A percentile compares a stretch with the other conserved stretches of the same genome.
phyloP scores from a whole-genome alignment of 1,140 invertebrate species.

The Lordiphosa mommai region DNA sequence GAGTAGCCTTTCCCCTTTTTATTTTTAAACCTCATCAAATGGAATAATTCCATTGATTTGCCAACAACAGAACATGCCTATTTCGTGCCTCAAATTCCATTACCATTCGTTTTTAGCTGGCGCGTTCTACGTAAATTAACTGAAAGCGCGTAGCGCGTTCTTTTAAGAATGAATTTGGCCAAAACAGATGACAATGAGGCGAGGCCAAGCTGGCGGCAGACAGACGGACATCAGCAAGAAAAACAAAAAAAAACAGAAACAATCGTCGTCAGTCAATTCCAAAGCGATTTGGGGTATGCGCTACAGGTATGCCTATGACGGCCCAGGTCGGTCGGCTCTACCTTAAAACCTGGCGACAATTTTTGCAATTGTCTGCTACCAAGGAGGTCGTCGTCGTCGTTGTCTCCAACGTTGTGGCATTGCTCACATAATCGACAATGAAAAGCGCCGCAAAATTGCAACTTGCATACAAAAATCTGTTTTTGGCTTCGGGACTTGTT shows the following conservation, averaged over 20 bases:
- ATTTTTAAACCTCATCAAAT: constrained; percentile 34
- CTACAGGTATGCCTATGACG: constrained; percentile 70
- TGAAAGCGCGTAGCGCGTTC: constrained; percentile 3
- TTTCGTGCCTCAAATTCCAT: constrained; percentile 39
- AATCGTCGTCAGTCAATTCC: constrained; percentile 73
- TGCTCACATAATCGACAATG: constrained; percentile 68
- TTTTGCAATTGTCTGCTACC: constrained; percentile 72
- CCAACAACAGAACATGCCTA: constrained; percentile 40
- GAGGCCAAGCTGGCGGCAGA: background rate
- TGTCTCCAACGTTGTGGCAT: constrained; percentile 25
- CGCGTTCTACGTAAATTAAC: background rate
- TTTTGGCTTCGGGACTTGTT: constrained; percentile 58
- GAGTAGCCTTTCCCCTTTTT: no score
- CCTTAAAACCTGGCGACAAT: constrained; percentile 56
- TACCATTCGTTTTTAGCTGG: constrained; percentile 9
- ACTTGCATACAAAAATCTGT: constrained; percentile 75
- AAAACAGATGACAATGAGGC: constrained; percentile 65
- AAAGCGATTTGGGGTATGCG: constrained; percentile 73
- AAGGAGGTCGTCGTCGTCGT: constrained; percentile 51
- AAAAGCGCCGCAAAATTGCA: constrained; percentile 69
- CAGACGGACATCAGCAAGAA: constrained; percentile 28
- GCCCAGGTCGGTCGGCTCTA: background rate
- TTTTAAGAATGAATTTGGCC: constrained; percentile 46
- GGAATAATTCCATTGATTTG: constrained; percentile 47
- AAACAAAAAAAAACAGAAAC: constrained; percentile 15